A percentile compares a stretch with the other conserved stretches of the same genome.
Conservation (phyloP, 2,797 vertebrate species). For the Moxostoma hubbsi region DNA sequence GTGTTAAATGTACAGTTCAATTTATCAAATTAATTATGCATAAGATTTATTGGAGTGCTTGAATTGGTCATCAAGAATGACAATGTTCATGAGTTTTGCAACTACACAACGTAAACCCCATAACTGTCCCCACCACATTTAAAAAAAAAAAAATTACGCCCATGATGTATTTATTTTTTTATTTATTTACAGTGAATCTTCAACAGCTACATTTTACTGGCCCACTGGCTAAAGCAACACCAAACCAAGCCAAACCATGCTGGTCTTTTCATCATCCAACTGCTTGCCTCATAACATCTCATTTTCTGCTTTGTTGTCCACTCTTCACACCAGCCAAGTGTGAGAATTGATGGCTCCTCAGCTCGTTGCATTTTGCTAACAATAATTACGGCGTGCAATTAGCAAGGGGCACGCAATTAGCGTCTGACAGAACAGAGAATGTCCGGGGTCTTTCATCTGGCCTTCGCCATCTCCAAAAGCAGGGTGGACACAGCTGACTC, state of each 20-base stretch:
- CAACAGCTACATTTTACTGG: neutral
- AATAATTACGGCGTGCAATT: constrained; percentile 50
- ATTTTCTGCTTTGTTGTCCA: constrained; percentile 31
- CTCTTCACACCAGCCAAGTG: constrained; percentile 30
- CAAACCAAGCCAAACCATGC: neutral
- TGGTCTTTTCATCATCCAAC: constrained; percentile 4
- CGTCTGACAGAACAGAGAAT: constrained; percentile 23
- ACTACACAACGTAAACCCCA: too few species aligned
- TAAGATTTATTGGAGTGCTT: too few species aligned
- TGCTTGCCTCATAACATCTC: constrained; percentile 17
- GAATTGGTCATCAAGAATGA: too few species aligned
- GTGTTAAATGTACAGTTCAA: too few species aligned
- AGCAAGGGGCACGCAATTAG: constrained; percentile 44
- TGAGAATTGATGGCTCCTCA: constrained; percentile 18
- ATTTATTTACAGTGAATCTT: too few species aligned
- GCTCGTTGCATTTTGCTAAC: constrained; percentile 32
- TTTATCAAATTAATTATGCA: too few species aligned
- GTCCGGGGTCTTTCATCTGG: constrained; percentile 28
- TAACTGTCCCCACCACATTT: too few species aligned
- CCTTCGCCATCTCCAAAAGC: constrained; percentile 15
- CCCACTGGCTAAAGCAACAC: neutral
- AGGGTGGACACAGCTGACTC: constrained; percentile 26
- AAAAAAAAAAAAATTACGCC: too few species aligned
- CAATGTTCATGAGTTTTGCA: too few species aligned
- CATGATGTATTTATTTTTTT: too few species aligned